Conservation (phyloP, 1,140 invertebrate species). For the Nomia melanderi region DNA sequence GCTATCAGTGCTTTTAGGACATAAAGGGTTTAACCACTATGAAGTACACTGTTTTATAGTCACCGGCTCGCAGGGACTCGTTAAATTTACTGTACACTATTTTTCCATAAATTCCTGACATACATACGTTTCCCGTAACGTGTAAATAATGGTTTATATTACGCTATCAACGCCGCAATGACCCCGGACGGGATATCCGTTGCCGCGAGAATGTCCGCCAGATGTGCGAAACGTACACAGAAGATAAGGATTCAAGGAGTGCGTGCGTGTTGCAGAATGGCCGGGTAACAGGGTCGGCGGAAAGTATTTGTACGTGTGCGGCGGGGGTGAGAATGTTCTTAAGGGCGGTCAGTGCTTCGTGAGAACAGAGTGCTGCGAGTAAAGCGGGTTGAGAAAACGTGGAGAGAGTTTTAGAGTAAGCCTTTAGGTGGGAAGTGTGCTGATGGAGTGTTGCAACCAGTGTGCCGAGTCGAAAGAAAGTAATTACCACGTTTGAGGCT, state of each 20-base stretch:
- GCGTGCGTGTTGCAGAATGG: background rate
- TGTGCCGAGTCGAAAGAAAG: background rate
- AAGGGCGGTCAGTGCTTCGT: constrained; percentile 5
- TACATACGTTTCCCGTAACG: background rate
- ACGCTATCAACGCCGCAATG: background rate
- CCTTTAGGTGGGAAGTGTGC: background rate
- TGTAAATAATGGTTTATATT: background rate
- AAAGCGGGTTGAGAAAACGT: background rate
- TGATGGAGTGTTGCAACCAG: background rate
- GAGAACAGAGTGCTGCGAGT: constrained; percentile 1
- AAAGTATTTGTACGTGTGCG: background rate
- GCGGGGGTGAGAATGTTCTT: background rate
- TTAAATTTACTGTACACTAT: background rate
- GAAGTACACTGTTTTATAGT: no score
- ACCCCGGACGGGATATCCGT: background rate
- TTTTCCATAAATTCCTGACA: background rate
- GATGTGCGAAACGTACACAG: background rate
- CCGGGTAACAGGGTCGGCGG: background rate
- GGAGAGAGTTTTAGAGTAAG: constrained; percentile 5
- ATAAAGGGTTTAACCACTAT: no score
- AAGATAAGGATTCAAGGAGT: constrained; percentile 5
- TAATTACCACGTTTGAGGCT: background rate
- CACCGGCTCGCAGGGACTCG: no score
- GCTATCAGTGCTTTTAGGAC: no score
- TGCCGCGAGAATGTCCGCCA: background rate